These are phyloP conservation scores for Cataglyphis cursor DNA, from an alignment of 2,888 invertebrate genomes.

Conservation along the genomic window DNA sequence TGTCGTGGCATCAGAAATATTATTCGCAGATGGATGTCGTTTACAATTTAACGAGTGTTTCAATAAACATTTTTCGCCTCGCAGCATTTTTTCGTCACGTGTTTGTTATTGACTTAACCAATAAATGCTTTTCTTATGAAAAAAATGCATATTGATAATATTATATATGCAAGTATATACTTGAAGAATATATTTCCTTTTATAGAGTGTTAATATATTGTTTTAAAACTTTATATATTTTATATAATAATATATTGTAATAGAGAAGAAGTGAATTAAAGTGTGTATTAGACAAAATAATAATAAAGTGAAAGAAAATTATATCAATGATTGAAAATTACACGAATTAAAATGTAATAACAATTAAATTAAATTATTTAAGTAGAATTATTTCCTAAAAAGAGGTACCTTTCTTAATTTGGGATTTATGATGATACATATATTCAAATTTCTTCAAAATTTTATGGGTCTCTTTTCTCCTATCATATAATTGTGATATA, in stretches of 20 bases:
- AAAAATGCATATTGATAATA: not conserved
- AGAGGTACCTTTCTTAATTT: not conserved
- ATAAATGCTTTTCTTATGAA: not conserved
- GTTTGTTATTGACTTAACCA: not conserved
- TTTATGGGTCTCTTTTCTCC: not conserved
- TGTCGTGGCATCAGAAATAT: conserved; percentile 52
- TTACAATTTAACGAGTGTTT: conserved; percentile 51
- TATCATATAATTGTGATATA: not conserved
- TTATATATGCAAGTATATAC: not conserved
- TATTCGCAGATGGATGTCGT: conserved; percentile 49
- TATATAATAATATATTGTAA: no score
- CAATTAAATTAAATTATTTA: not conserved
- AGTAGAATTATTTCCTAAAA: not conserved
- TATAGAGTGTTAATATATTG: not conserved
- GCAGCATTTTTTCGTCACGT: conserved; percentile 25
- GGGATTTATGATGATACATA: not conserved
- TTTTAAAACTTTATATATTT: not conserved
- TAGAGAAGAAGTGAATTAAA: conserved; percentile 9
- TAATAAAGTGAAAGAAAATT: not conserved
- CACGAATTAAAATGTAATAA: not conserved
- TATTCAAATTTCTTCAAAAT: not conserved
- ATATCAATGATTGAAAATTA: not conserved
- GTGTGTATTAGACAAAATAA: not conserved
- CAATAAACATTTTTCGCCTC: conserved; percentile 58
- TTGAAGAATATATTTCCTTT: not conserved